Base-by-base conservation (phyloP, 2,797 vertebrate species). In the Ispidina lecontei region DNA sequence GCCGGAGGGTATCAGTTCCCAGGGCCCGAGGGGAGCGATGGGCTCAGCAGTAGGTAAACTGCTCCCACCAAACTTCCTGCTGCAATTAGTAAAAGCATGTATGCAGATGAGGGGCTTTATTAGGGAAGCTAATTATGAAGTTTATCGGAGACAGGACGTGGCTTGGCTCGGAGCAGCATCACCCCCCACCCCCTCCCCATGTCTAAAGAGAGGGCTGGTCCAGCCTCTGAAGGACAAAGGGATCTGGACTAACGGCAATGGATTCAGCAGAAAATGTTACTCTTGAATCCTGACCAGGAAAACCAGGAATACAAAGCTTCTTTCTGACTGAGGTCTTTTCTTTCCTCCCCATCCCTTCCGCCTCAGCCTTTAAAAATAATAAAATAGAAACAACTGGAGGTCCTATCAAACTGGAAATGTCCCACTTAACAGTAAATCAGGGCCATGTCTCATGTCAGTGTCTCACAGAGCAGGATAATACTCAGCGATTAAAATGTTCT, bases 51-150 rank as follows among this genome's bases (percentile, higher is more conserved):
- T 93, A 37, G 90, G 78, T 63, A 44, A 82, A 65, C 29, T 2
- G 51, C 84, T 12, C 82, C 41, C 39, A 87, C 95, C 93, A 97
- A 96, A 96, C 97, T 97, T 97, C 97, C 97, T 96, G 93, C 96
- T 92, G 91, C 95, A 97, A 97, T 98, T 96, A 98, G 97, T 93
- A 87, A 88, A 93, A 67, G 41, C 91, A 49, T 87, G 95, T 72
- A 91, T 92, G 96, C 96, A 77, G 91, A 98, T 97, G 94, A 97
- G 94, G 95, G 88, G 94, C 97, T 98, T 96, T 94, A 91, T 96
- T 94, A 96, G 96, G 94, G 85, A 93, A 96, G 95, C 97, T 98
- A 97, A 97, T 98, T 97, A 97, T 91, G 84, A 96, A 97, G 95
- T 97, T 97, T 96, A 93, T 96, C 92, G 26, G 87, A 84, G 97